Evolutionary conservation across 2,797 vertebrate genomes (phyloP), one percentile per base, ranked within the genome.

Genomic region (Lacerta bilineata): DNA sequence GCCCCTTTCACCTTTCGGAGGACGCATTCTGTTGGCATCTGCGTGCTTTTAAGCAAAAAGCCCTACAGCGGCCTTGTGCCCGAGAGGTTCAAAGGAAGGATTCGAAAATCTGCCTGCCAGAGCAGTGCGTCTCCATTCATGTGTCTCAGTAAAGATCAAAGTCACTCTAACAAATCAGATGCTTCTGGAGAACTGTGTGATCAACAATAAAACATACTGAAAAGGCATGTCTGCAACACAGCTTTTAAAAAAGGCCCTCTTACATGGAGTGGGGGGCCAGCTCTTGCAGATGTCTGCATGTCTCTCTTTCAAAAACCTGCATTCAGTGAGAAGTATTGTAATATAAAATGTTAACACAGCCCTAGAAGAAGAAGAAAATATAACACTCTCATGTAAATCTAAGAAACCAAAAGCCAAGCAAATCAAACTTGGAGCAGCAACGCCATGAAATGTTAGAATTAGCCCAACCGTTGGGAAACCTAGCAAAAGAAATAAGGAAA

Each of bases 21-120:
- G 33, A 27, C 36, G 3, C 83, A n/a, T 6, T 80, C 81, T 18
- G 3, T 64, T 90, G 75, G 13, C 0, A 0, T 80, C 77, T 89
- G n/a, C 33, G 25, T 55, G 61, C 41, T 92, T 85, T 87, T 80
- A 87, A 55, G 50, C 68, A 86, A 29, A 86, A 86, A 92, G 61
- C 23, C 64, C 11, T 2, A 75, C n/a, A 88, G 89, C 27, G 88
- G 89, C 18, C 75, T 9, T n/a, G 50, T n/a, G 64, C 76, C 72
- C 39, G 23, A 88, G 82, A 43, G 27, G 88, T 33, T 59, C 77
- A 85, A 90, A 84, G 43, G 55, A 80, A 90, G 36, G 46, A 25
- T 50, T 76, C 43, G 66, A 33, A 80, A 79, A 75, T 20, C 77
- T 74, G 75, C 41, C 2, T 0, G 4, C 69, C 59, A 85, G 55